Evolutionary conservation across 2,113 vertebrate genomes (phyloP), one percentile per base, ranked within the genome.

Genomic region (Macaca nemestrina): DNA sequence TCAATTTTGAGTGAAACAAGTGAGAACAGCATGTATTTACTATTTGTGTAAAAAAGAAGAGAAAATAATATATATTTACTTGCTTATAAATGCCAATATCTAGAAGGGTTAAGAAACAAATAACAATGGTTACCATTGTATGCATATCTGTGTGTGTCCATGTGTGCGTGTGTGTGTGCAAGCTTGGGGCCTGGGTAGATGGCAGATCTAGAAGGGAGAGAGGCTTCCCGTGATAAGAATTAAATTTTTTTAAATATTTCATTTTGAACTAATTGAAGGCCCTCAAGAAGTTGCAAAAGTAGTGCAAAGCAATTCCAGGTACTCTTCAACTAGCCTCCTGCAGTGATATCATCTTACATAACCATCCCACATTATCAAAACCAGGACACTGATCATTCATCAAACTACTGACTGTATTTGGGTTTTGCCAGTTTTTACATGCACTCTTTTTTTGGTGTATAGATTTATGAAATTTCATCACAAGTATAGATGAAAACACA

Each of bases 31-130:
- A 0, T 79, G 25, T 45, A 91, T 90, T 81, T 86, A 50, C 16
- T 92, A 32, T 67, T 67, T 92, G 22, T n/a, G 18, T 89, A 40
- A 94, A 94, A 68, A 87, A 84, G 16, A 64, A 92, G 48, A 87
- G 64, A 75, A 76, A 22, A 75, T 32, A 75, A 52, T 50, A 14
- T n/a, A 92, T 82, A n/a, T 80, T 89, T 94, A 88, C 88, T 88
- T 81, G 57, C 32, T 61, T 95, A 76, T 55, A 88, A 93, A 43
- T 84, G 17, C 48, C 38, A 76, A 9, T 61, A 88, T 84, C 27
- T 93, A 45, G 18, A 96, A 78, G 32, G n/a, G 32, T 84, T 85
- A 88, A 88, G 38, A 88, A 25, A 78, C 25, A 64, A 59, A 55
- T 30, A 86, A 35, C 2, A 18, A 20, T 45, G 35, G 13, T 89